Evolutionary conservation across 2,113 vertebrate species (phyloP), one percentile per base, ranked within the genome.

Genomic region (Nothoprocta perdicaria): DNA sequence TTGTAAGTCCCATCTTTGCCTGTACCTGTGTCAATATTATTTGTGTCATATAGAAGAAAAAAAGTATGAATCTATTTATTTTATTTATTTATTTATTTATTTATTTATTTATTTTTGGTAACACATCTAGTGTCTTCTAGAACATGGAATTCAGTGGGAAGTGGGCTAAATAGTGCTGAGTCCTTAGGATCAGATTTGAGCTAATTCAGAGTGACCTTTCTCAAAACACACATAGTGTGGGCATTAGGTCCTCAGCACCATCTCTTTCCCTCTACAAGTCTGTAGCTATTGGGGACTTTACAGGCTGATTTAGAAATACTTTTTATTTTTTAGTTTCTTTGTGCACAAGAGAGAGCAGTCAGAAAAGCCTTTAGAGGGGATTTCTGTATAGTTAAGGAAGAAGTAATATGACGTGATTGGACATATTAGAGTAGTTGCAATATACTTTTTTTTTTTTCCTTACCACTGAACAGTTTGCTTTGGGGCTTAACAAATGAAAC

Each of bases 381-480:
- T 93, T 78, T 67, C 9, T 77, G 21, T 74, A 43, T 15, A 53
- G 45, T 74, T 94, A 53, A 72, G 48, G n/a, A 84, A 84, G 48
- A 82, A 57, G 22, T 24, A 68, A 11, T 75, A 65, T 27, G n/a
- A 52, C 31, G 53, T 75, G 38, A 61, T 76, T 43, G 53, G 63
- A 80, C 41, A 50, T 75, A 63, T 69, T 89, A 55, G 33, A 88
- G 41, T 74, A 75, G 41, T 48, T 86, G 29, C 41, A 88, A 74
- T 45, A 66, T 62, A 69, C 63, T 91, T 91, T 65, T 81, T 88
- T 81, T 88, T 19, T 46, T 89, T 65, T 79, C 85, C 41, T 89
- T 48, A 83, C 15, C 21, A 93, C 50, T 16, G 41, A 94, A 80
- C 24, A 77, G 5, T 14, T 67, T 74, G 33, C 38, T 92, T 92